Evolutionary conservation across 1,140 invertebrate species (phyloP).

Genomic region (Drosophila nikananu): DNA sequence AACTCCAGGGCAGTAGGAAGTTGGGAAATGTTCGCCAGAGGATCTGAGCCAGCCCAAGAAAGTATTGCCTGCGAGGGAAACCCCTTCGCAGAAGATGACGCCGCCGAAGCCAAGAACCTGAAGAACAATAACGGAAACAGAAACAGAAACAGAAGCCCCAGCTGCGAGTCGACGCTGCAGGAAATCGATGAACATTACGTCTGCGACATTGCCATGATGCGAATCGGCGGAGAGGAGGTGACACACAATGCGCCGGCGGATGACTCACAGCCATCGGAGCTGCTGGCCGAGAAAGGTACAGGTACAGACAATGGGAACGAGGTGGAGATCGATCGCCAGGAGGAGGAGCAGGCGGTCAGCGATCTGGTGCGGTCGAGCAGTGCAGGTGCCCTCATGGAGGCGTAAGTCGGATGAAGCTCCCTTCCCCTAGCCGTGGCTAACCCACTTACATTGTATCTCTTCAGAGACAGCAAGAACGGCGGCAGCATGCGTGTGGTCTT

Average conservation of each 20-base stretch:
- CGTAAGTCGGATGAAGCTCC: constrained; percentile 42
- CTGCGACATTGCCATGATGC: constrained; percentile 77
- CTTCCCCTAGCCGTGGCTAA: background rate
- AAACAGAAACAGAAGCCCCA: constrained; percentile 14
- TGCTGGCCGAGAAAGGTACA: constrained; percentile 1
- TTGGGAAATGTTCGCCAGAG: constrained; percentile 52
- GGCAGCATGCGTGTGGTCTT: constrained; percentile 80
- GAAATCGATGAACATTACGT: constrained; percentile 78
- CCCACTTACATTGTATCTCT: background rate
- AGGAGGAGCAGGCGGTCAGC: constrained; percentile 74
- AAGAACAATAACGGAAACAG: constrained; percentile 12
- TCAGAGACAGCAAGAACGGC: constrained; percentile 57
- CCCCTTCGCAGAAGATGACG: constrained; percentile 1
- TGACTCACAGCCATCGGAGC: constrained; percentile 18
- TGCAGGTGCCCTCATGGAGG: constrained; percentile 52
- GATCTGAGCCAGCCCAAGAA: constrained; percentile 13
- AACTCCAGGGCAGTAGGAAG: constrained; percentile 48
- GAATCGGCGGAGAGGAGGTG: constrained; percentile 63
- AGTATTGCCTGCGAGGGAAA: constrained; percentile 16
- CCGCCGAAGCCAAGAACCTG: background rate
- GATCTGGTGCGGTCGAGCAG: constrained; percentile 69
- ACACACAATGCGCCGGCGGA: constrained; percentile 13
- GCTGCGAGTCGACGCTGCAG: constrained; percentile 18
- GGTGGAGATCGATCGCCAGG: constrained; percentile 74
- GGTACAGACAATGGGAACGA: constrained; percentile 41